A percentile compares a stretch with the other conserved stretches of the same genome.
phyloP scores from a whole-genome alignment of 2,113 vertebrate genomes.

The Tricholaema leucomelas region DNA sequence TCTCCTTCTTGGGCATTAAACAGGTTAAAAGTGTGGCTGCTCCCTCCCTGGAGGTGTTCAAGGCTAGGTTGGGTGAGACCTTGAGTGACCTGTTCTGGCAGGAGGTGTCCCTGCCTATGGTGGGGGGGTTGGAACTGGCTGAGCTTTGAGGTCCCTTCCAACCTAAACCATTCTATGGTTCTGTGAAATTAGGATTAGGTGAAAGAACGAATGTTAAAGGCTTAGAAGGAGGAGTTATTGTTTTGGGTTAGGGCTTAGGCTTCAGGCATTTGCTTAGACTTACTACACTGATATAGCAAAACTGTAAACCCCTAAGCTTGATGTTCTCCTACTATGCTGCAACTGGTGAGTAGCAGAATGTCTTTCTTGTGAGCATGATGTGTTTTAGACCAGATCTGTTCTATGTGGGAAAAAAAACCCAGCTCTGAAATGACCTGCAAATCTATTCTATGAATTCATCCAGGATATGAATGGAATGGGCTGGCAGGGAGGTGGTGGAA shows the following conservation, averaged over 20 bases:
- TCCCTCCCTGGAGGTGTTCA: too few relatives aligned
- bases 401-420: neutral
- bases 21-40: neutral
- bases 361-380: neutral
- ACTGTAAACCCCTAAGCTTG: neutral
- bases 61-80: too few relatives aligned
- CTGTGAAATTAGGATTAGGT: neutral
- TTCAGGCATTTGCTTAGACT: neutral
- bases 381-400: neutral
- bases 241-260: neutral
- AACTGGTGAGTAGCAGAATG: neutral
- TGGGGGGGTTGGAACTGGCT: too few relatives aligned
- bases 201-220: neutral
- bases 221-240: neutral
- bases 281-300: neutral
- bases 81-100: too few relatives aligned
- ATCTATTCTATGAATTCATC: neutral
- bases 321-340: neutral
- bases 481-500: too few relatives aligned
- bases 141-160: too few relatives aligned
- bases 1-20: neutral
- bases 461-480: too few relatives aligned
- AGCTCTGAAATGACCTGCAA: neutral
- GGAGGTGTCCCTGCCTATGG: too few relatives aligned
- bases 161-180: too few relatives aligned